Base-by-base conservation (phyloP, 2,888 invertebrate genomes). In the Cryptus armator region DNA sequence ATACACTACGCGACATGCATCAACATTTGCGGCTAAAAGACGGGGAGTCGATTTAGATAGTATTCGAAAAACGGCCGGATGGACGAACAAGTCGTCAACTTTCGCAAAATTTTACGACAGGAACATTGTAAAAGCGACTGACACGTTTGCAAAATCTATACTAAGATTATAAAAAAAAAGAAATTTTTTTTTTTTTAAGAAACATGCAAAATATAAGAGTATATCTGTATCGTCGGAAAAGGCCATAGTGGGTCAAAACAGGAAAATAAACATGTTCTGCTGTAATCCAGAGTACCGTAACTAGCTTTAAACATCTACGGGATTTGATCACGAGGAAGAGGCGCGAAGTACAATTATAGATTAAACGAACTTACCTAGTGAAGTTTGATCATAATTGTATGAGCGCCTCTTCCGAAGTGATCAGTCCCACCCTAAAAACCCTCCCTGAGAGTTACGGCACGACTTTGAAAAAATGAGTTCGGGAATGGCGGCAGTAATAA, bases 1-100 rank as follows among this genome's bases (percentile, higher is more conserved):
- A 0, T 64, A 88, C 59, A 84, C 81, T 12, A 85, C 81, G 4
- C 78, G 88, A 66, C 90, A 90, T 74, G 88, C 87, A 1, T 66
- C 83, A 12, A 88, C 89, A 1, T 90, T 89, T 14, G 85, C 89
- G 19, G 90, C 88, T 3, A 64, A 62, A 43, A 77, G 81, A 59
- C 66, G 6, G 6, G 86, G 86, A 6, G 72, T 89, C n/a, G 80
- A 62, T 44, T n/a, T 88, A 16, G 81, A 86, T 14, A 56, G 66
- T 4, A 88, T 89, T 37, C 75, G 77, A 32, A 84, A 67, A 56
- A 85, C 85, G 32, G 86, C 88, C 3, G 88, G 87, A 2, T 89
- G 87, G 88, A 59, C 88, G 10, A 43, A 72, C 16, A 74, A 59
- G 4, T 88, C 88, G 1, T 4, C 53, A 29, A 80, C 80, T 1